These are phyloP conservation scores for Macrocentrus cingulum DNA, from an alignment of 1,140 invertebrate species.

Conservation along the genomic window DNA sequence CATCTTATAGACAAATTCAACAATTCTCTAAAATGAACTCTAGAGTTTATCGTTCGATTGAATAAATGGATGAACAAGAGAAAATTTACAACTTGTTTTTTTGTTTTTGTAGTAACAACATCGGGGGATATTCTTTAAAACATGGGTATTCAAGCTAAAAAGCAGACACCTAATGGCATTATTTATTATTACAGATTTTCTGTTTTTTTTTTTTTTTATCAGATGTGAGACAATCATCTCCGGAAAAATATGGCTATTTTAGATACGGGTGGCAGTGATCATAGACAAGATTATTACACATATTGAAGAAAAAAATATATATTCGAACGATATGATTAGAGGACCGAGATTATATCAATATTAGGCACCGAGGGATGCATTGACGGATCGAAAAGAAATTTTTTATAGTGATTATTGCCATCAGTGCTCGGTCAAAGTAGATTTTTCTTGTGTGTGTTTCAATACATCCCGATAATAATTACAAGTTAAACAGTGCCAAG, in stretches of 20 bases:
- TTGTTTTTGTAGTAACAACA: no score
- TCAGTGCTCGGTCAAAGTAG: background rate
- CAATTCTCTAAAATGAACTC: background rate
- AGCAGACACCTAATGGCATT: no score
- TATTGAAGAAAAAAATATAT: conserved; percentile 8
- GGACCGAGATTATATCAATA: background rate
- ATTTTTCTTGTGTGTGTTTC: no score
- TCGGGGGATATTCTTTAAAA: no score
- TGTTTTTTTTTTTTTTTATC: no score
- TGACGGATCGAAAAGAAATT: background rate
- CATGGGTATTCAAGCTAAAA: no score
- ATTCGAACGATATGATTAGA: background rate
- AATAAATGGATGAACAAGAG: background rate
- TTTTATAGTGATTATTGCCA: conserved; percentile 12
- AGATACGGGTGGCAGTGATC: conserved; percentile 9
- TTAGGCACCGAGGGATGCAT: conserved; percentile 16
- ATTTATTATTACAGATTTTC: no score
- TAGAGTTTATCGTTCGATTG: conserved; percentile 1
- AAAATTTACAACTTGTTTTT: conserved; percentile 14
- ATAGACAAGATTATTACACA: conserved; percentile 2
- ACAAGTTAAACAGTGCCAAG: background rate
- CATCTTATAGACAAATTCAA: conserved; percentile 12
- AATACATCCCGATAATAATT: conserved; percentile 10
- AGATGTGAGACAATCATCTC: no score
- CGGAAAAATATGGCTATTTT: background rate